Evolutionary conservation across 1,140 invertebrate genomes (phyloP).

Genomic region (Lethocerus indicus): DNA sequence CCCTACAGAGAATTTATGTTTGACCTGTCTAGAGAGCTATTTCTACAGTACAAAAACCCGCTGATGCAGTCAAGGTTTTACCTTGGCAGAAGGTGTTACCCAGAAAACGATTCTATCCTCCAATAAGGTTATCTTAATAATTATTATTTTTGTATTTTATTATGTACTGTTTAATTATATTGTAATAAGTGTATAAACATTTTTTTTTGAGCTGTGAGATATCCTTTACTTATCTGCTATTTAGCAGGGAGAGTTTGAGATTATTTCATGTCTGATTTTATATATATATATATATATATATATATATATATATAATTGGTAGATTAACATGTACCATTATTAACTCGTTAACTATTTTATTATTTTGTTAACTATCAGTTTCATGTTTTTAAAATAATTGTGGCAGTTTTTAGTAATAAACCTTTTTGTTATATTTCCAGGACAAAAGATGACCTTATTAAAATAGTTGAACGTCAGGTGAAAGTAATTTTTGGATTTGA

Average conservation of each 20-base stretch:
- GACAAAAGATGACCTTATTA: constrained; percentile 10
- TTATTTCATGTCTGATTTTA: too few relatives aligned
- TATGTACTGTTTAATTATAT: too few relatives aligned
- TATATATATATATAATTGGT: too few relatives aligned
- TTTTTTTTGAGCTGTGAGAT: too few relatives aligned
- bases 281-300: too few relatives aligned
- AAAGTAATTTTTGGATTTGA: constrained; percentile 36
- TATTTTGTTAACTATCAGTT: too few relatives aligned
- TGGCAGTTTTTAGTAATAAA: not conserved
- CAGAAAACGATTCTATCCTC: constrained; percentile 23
- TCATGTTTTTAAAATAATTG: constrained; percentile 21
- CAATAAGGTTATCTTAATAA: constrained; percentile 23
- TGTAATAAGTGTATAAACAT: too few relatives aligned
- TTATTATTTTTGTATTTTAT: too few relatives aligned
- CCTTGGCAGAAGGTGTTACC: constrained; percentile 33
- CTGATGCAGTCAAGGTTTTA: constrained; percentile 27
- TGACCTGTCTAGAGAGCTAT: constrained; percentile 43
- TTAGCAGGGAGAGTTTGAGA: too few relatives aligned
- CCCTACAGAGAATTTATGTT: constrained; percentile 38
- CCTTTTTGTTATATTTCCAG: not conserved
- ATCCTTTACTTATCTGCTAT: too few relatives aligned
- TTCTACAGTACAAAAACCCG: constrained; percentile 29
- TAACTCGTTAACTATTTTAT: too few relatives aligned
- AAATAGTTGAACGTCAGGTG: constrained; percentile 25
- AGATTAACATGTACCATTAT: too few relatives aligned